Evolutionary conservation across 2,888 invertebrate genomes (phyloP), one percentile per base, ranked within the genome.

Genomic region (Nephrotoma guestfalica): DNA sequence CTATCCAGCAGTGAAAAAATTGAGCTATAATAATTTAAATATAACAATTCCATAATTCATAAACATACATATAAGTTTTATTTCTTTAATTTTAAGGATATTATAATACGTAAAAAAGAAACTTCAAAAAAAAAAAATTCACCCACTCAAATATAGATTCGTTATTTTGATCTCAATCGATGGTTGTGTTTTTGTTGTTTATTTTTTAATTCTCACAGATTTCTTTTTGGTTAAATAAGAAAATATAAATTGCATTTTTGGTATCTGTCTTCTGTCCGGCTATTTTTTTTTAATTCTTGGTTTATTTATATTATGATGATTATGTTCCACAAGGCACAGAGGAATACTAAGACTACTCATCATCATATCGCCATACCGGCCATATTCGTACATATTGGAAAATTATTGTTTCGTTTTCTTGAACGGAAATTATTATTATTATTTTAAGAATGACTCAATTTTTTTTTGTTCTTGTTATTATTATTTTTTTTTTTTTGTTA

Each of bases 11-110:
- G 84, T 84, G 84, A 84, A 84, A 84, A 84, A 84, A 84, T 84
- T 84, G 84, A 84, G 84, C 84, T 84, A 84, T 84, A 84, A 84
- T 84, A 84, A 84, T 84, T 84, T 84, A 84, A 84, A 84, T 84
- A 84, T 84, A 84, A 84, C 84, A 84, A 84, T 84, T 84, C 84
- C 84, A 84, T 84, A 84, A 84, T 84, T 84, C 84, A 84, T 84
- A 84, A 71, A 71, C 30, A 71, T 71, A 71, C 30, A 71, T 15
- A 57, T 57, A 57, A 6, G 5, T 15, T 4, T 51, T 15, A 30
- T 18, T 15, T 51, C 30, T 15, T 51, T 51, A 51, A 51, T 51
- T 71, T 71, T 71, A 71, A 71, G 71, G 71, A 71, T 71, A 9
- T 43, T 43, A 71, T 71, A 30, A 71, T 71, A 30, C 30, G 30